A percentile compares a stretch with the other conserved stretches of the same genome.
Evolutionary conservation across 2,797 vertebrate genomes (phyloP).

Genomic region (Malurus leucopterus): DNA sequence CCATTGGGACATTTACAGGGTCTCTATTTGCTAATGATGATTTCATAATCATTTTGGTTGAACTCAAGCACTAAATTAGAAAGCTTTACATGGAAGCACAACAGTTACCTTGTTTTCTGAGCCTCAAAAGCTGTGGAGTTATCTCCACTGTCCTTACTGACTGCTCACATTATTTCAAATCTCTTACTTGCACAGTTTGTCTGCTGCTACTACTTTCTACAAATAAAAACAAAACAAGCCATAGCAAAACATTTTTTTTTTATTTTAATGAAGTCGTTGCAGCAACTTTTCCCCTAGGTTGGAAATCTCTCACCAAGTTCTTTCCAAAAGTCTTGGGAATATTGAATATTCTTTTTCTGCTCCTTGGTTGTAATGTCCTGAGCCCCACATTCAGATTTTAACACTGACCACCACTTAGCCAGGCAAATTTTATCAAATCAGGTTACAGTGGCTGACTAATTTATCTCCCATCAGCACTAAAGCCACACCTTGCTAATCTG

Average conservation of each 20-base stretch:
- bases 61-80: not conserved
- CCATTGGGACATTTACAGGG: not conserved
- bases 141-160: not conserved
- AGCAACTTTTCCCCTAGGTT: not conserved
- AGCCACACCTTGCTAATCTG: slow-evolving; percentile 33
- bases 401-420: not conserved
- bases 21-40: not conserved
- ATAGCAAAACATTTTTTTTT: not conserved
- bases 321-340: not conserved
- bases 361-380: not conserved
- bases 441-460: slow-evolving; percentile 3
- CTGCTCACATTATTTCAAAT: not conserved
- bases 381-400: not conserved
- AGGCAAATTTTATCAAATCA: slow-evolving; percentile 26
- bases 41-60: not conserved
- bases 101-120: not conserved
- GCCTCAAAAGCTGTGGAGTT: not conserved
- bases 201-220: not conserved
- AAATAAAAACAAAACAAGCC: not conserved
- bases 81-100: not conserved
- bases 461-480: slow-evolving; percentile 23
- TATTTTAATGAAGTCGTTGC: not conserved
- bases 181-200: not conserved
- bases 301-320: not conserved
- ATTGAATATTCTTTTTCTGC: not conserved